These are phyloP conservation scores for Caerostris darwini DNA, from an alignment of 1,140 invertebrate species.

Conservation along the genomic window DNA sequence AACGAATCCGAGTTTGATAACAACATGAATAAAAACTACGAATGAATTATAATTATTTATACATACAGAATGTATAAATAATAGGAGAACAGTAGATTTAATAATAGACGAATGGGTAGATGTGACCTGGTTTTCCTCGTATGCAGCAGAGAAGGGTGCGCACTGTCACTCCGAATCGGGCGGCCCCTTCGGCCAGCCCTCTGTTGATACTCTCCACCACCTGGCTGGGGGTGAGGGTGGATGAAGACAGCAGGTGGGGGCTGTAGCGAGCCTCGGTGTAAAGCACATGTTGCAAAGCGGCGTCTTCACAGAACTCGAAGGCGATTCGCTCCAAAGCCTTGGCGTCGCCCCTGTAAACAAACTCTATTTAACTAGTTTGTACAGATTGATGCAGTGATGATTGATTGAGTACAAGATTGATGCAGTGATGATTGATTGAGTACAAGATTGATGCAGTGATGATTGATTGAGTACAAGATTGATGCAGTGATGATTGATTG, in stretches of 20 bases:
- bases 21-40: too few species aligned
- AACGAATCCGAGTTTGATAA: too few species aligned
- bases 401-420: neutral
- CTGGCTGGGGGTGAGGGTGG: conserved; percentile 80
- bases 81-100: too few species aligned
- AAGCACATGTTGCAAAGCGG: conserved; percentile 82
- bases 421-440: too few species aligned
- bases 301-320: conserved; percentile 86
- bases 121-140: conserved; percentile 81
- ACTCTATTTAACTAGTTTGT: neutral
- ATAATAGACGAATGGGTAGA: too few species aligned
- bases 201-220: conserved; percentile 83
- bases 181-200: conserved; percentile 83
- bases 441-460: too few species aligned
- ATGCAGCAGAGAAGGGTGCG: conserved; percentile 83
- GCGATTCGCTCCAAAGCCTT: conserved; percentile 84
- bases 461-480: neutral
- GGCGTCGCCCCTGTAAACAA: conserved; percentile 82
- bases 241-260: conserved; percentile 83
- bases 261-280: conserved; percentile 85
- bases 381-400: neutral
- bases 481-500: too few species aligned
- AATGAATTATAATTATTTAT: too few species aligned
- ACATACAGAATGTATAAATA: too few species aligned
- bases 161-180: conserved; percentile 83